Evolutionary conservation across 2,113 vertebrate species (phyloP), one percentile per base, ranked within the genome.

Genomic region (Rhinoderma darwinii): DNA sequence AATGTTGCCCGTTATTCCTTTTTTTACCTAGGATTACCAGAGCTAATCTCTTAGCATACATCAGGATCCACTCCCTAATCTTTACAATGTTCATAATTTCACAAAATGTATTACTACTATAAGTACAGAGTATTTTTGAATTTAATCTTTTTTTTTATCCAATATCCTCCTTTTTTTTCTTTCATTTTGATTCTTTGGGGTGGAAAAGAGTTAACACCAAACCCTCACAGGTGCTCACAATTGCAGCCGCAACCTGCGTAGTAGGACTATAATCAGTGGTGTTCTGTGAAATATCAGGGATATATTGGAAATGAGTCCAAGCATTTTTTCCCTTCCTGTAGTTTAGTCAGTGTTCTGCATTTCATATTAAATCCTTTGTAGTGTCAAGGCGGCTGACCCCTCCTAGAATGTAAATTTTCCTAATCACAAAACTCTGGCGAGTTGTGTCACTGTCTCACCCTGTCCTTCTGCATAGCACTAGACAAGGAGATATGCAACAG

Each of bases 401-500:
- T 77, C 39, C 27, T 44, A 37, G 74, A 68, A 77, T 63, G 32
- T 27, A 50, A 39, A 85, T 77, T 59, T 83, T 50, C 61, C 22
- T 17, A 73, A 51, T n/a, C 50, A 11, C 44, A 5, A 32, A 51
- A 77, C 43, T 50, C 73, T 75, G n/a, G 41, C 22, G n/a, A 27
- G 22, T 27, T 41, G 68, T 18, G 4, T 3, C 14, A 59, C 11
- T 20, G 2, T 59, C 20, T 47, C 35, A 47, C 41, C 30, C 22
- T 27, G 41, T 75, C 73, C 41, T 30, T 47, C 3, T 66, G 59
- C 50, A 74, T 73, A 81, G 37, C 63, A 70, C 11, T 61, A 51
- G 25, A 37, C 39, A 27, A 11, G 32, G 82, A 88, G 81, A 68
- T 92, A 91, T 88, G 89, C 88, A 93, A 92, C 94, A 95, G 94